Percentiles rank a stretch among this genome's conserved stretches.
These are phyloP conservation scores for Montipora cactus DNA, from an alignment of 64 coral and sea anemone species.

Conservation along the genomic window DNA sequence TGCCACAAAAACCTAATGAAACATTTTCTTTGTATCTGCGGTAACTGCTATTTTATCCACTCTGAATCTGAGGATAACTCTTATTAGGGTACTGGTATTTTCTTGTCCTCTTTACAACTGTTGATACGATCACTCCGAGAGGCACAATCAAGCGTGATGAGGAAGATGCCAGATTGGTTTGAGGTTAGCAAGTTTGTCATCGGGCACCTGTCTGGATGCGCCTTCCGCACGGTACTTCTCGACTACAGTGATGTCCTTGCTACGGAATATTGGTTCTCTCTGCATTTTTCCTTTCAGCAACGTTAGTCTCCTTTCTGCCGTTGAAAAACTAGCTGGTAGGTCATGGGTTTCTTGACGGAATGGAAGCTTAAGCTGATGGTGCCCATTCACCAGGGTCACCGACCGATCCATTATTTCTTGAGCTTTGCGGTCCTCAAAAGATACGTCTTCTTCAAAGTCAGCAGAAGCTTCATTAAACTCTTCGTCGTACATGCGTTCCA, in stretches of 20 bases:
- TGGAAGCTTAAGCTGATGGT: conserved; percentile 69
- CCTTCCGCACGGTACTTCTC: conserved; percentile 53
- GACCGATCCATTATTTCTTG: conserved; percentile 54
- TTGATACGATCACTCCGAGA: conserved; percentile 30
- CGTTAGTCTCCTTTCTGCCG: conserved; percentile 58
- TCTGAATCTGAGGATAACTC: conserved; percentile 57
- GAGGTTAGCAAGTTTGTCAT: no score
- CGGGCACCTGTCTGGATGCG: background rate
- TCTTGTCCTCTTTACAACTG: conserved; percentile 27
- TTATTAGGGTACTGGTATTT: conserved; percentile 54
- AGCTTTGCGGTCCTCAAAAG: background rate
- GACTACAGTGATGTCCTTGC: conserved; percentile 37
- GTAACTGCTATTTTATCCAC: conserved; percentile 35
- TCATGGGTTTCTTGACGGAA: conserved; percentile 68
- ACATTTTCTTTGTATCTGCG: conserved; percentile 52
- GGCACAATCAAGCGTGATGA: conserved; percentile 29
- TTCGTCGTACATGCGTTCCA: no score
- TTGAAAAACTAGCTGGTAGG: conserved; percentile 62
- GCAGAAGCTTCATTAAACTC: no score
- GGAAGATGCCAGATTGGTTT: no score
- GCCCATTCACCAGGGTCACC: conserved; percentile 44
- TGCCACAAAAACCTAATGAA: conserved; percentile 45
- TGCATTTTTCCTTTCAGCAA: conserved; percentile 60
- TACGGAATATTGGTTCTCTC: conserved; percentile 56
- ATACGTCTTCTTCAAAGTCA: no score